Base-by-base conservation (phyloP, 1,140 invertebrate genomes). In the Lethrus apterus region DNA sequence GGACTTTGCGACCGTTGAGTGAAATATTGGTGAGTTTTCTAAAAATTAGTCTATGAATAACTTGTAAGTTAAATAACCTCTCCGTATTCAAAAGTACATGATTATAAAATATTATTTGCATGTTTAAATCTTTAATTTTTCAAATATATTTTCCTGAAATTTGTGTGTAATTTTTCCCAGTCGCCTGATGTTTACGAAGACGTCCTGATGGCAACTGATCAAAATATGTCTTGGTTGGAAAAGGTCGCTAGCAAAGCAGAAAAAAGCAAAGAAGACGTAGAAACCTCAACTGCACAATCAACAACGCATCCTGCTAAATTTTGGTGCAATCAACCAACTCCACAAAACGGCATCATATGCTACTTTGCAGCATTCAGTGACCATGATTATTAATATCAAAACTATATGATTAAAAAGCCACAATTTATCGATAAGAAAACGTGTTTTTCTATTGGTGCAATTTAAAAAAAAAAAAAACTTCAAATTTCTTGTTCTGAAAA, bases 151-250 rank as follows among this genome's bases (percentile, higher is more conserved):
- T 41, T 23, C 33, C 13, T 35, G 20, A 19, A n/a, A 2, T 35
- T 19, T 19, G n/a, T 35, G 17, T 2, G 20, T 18, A 7, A 8
- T 8, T 36, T 36, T 2, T 5, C 50, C 30, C 47, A 68, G 66
- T 54, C 61, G 4, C 29, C 53, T 2, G 49, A 60, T 32, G 52
- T 66, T 23, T 66, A 63, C 21, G 59, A 65, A 53, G 63, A 67
- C 34, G 57, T 65, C 11, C 29, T 68, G 14, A 57, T 44, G 17
- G 31, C 57, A 2, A 48, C 59, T 8, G 59, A 65, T 41, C 48
- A 58, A 31, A 62, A 59, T 49, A 50, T 60, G 35, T 47, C 53
- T 3, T 62, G 58, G 54, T 43, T 57, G 18, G 59, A 60, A 17
- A 29, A 51, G 14, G 21, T 29, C 19, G 15, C 14, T 33, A 17